These are phyloP conservation scores for Anabas testudineus DNA, from an alignment of 2,797 vertebrate species.

Conservation along the genomic window DNA sequence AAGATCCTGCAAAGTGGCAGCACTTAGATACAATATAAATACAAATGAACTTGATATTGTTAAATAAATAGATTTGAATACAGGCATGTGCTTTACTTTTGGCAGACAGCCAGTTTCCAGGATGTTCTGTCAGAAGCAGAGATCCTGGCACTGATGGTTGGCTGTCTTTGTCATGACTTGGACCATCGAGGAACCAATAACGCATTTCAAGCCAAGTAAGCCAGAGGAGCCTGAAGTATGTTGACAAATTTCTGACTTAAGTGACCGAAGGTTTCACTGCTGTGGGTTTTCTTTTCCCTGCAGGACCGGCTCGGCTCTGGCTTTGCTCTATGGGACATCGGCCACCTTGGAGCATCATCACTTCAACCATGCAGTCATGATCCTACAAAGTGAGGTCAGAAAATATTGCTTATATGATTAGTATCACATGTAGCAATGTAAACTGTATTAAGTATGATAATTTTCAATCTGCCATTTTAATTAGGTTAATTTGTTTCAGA, in stretches of 20 bases:
- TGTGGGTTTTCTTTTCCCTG: conserved; percentile 39
- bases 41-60: not conserved
- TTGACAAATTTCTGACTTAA: not conserved
- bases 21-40: not conserved
- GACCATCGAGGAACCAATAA: conserved; percentile 89
- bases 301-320: conserved; percentile 86
- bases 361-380: conserved; percentile 89
- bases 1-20: not conserved
- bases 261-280: conserved; percentile 1
- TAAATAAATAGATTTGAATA: not conserved
- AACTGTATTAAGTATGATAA: not conserved
- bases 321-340: conserved; percentile 86
- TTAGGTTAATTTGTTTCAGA: not conserved
- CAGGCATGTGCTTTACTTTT: conserved; percentile 13
- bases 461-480: not conserved
- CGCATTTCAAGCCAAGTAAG: conserved; percentile 88
- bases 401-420: not conserved
- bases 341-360: conserved; percentile 89
- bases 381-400: conserved; percentile 87
- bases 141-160: conserved; percentile 86
- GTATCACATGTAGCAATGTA: not conserved
- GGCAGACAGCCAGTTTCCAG: conserved; percentile 83
- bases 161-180: conserved; percentile 86
- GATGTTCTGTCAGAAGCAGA: conserved; percentile 85
- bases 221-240: not conserved